Evolutionary conservation across 2,113 vertebrate species (phyloP).

Genomic region (Onychostruthus taczanowskii): DNA sequence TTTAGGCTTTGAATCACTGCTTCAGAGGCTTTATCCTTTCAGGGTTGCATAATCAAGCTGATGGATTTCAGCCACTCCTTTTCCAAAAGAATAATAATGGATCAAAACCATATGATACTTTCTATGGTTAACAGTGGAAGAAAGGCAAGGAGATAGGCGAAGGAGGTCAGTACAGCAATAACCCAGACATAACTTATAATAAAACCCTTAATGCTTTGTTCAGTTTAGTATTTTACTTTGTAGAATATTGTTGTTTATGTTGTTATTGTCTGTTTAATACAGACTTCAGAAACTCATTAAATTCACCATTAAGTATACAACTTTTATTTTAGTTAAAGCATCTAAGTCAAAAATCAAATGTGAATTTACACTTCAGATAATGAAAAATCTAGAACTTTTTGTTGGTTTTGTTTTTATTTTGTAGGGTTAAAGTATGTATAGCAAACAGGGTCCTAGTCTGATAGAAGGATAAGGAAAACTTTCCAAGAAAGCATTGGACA

Average conservation of each 20-base stretch:
- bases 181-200: too few species aligned
- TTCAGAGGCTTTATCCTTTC: background rate
- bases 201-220: background rate
- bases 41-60: background rate
- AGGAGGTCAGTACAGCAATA: background rate
- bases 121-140: background rate
- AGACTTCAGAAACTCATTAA: background rate
- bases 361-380: background rate
- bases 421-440: background rate
- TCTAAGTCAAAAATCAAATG: background rate
- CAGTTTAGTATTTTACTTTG: background rate
- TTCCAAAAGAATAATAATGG: background rate
- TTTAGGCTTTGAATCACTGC: background rate
- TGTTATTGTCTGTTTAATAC: background rate
- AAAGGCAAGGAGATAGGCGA: background rate
- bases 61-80: background rate
- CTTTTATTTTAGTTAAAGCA: background rate
- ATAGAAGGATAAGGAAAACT: background rate
- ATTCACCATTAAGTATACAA: background rate
- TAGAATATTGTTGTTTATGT: background rate
- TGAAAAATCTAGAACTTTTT: background rate
- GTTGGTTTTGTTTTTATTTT: background rate
- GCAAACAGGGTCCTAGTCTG: background rate
- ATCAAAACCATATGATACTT: background rate
- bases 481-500: background rate